Evolutionary conservation across 2,113 vertebrate genomes (phyloP), one percentile per base, ranked within the genome.

Genomic region (Myotis lucifugus): DNA sequence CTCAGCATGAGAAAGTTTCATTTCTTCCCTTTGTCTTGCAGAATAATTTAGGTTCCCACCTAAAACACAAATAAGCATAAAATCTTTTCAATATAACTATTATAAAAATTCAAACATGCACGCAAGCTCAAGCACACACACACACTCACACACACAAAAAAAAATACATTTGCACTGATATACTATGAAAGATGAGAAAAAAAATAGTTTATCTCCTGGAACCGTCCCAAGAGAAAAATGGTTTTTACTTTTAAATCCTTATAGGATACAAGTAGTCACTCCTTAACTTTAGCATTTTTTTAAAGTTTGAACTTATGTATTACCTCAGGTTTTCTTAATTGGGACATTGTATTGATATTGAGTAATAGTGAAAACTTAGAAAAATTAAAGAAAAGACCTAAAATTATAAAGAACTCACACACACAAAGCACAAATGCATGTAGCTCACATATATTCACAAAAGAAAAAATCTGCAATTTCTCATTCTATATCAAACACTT

Each of bases 11-110:
- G 98, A 96, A 96, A 98, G 95, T 97, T 99, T 99, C 4, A 98
- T 96, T 97, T 98, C 99, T 95, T 98, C 98, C 98, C 99, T 99
- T 93, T 98, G 98, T 96, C 96, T 97, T 2, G 99, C 98, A 40
- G 99, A 99, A 96, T 97, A 98, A 98, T 99, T 99, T 95, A 99
- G 98, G 40, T 98, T 99, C 76, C 99, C 99, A 96, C 98, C 99
- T 99, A 98, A 29, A 97, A 97, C 0, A 88, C 85, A 95, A 78
- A 85, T 19, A 66, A 82, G 72, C 15, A 89, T 8, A 69, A 46
- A 78, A 46, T 92, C 27, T 90, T 92, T 93, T 73, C 27, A 81
- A 14, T 29, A 1, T n/a, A 86, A 59, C 11, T 78, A 72, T 14
- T 46, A 6, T 13, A 70, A 54, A 90, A 93, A 72, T 56, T 76